Conservation (phyloP, 2,113 vertebrate genomes). For the Rhabdornis inornatus region DNA sequence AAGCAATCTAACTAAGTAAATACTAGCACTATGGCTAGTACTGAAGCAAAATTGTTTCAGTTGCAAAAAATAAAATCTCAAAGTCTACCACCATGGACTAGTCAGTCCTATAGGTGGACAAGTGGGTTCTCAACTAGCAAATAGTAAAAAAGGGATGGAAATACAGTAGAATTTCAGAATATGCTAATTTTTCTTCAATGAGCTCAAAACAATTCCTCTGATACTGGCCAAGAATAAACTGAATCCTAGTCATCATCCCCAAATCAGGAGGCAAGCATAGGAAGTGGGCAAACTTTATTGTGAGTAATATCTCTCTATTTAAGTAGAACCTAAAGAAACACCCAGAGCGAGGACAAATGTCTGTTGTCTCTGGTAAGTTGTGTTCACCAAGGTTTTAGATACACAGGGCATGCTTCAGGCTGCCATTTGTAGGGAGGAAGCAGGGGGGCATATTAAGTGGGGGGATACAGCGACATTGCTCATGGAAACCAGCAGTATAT, state of each 20-base stretch:
- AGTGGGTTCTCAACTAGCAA: neutral
- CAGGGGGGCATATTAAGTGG: neutral
- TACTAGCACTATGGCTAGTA: neutral
- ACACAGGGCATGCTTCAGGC: neutral
- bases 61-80: neutral
- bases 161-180: neutral
- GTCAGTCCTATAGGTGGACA: neutral
- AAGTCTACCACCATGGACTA: neutral
- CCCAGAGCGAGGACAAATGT: neutral
- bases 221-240: neutral
- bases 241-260: neutral
- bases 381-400: neutral
- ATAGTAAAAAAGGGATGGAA: neutral
- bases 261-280: neutral
- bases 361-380: neutral
- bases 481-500: neutral
- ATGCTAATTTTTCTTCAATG: neutral
- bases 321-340: neutral
- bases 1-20: neutral
- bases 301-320: neutral
- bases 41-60: neutral
- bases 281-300: neutral
- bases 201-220: neutral
- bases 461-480: neutral
- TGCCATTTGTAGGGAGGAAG: neutral